These are phyloP conservation scores for Trachymyrmex septentrionalis DNA, from an alignment of 1,140 invertebrate species.

Conservation along the genomic window DNA sequence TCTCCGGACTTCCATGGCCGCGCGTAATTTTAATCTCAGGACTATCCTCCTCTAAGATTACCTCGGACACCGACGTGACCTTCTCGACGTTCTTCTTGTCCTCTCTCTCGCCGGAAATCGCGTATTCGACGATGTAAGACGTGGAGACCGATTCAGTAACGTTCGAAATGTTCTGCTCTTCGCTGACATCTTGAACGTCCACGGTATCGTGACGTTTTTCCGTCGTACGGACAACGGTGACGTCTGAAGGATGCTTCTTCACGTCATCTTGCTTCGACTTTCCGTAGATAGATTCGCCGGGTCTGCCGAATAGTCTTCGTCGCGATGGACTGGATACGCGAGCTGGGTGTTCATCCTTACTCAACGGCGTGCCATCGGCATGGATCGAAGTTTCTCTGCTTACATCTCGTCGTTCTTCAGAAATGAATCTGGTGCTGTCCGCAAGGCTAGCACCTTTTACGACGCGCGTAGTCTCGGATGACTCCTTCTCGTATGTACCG, in stretches of 20 bases:
- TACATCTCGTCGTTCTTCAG: constrained; percentile 63
- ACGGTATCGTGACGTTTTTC: constrained; percentile 68
- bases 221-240: constrained; percentile 64
- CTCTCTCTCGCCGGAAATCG: constrained; percentile 39
- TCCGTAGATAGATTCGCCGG: constrained; percentile 68
- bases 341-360: not conserved
- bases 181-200: constrained; percentile 72
- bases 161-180: constrained; percentile 65
- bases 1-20: constrained; percentile 16
- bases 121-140: constrained; percentile 73
- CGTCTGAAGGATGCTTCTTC: constrained; percentile 37
- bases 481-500: constrained; percentile 70
- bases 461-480: constrained; percentile 52
- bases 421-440: constrained; percentile 66
- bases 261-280: constrained; percentile 31
- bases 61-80: constrained; percentile 66
- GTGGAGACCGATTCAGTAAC: constrained; percentile 55
- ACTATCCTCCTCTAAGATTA: constrained; percentile 68
- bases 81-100: constrained; percentile 73
- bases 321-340: constrained; percentile 24
- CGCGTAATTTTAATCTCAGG: not conserved
- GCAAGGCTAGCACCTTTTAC: constrained; percentile 66
- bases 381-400: constrained; percentile 46
- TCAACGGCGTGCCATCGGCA: not conserved
- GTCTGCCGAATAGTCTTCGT: constrained; percentile 37